Percentiles rank a stretch among this genome's conserved stretches.
Conservation (phyloP, 1,140 invertebrate genomes). For the Drosophila parabipectinata region DNA sequence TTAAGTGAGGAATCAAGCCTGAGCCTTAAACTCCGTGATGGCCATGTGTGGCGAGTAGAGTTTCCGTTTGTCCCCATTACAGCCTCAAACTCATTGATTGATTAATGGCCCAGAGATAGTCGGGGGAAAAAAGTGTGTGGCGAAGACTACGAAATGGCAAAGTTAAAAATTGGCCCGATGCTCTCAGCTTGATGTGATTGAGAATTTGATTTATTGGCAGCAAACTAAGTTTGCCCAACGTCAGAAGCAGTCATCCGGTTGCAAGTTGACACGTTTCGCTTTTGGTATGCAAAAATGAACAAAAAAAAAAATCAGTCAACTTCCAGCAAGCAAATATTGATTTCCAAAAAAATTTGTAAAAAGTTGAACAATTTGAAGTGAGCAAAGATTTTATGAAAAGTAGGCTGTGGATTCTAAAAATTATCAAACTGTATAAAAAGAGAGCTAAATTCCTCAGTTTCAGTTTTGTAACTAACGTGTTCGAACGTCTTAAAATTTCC, state of each 20-base stretch:
- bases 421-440: neutral
- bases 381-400: neutral
- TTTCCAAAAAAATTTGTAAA: neutral
- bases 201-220: conserved; percentile 75
- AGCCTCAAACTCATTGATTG: conserved; percentile 47
- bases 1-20: conserved; percentile 64
- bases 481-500: neutral
- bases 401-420: neutral
- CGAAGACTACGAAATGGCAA: conserved; percentile 2
- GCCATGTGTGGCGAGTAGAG: conserved; percentile 16
- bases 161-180: conserved; percentile 38
- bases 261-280: conserved; percentile 31
- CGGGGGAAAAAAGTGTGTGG: neutral
- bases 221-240: conserved; percentile 58
- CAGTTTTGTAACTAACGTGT: neutral
- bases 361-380: neutral
- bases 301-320: neutral
- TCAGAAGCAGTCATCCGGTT: conserved; percentile 43
- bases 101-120: conserved; percentile 40
- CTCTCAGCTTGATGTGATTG: conserved; percentile 63
- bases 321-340: no score
- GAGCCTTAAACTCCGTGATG: conserved; percentile 40
- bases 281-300: conserved; percentile 17
- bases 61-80: conserved; percentile 2
- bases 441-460: neutral